These are phyloP conservation scores for Ochlodes sylvanus DNA, from an alignment of 2,888 invertebrate species.

Conservation along the genomic window DNA sequence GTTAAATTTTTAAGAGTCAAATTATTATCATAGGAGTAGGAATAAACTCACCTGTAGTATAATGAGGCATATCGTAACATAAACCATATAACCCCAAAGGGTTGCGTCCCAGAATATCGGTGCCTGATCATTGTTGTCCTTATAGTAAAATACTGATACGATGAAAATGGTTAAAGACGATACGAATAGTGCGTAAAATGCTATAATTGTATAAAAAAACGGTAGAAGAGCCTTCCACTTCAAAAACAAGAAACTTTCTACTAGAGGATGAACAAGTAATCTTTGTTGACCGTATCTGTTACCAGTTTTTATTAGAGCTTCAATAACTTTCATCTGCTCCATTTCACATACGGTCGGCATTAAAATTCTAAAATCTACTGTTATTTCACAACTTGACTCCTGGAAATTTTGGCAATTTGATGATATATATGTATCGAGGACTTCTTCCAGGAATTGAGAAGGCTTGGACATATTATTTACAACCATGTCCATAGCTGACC, in stretches of 20 bases:
- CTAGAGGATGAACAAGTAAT: slow-evolving; percentile 82
- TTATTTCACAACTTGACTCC: slow-evolving; percentile 73
- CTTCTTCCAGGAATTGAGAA: slow-evolving; percentile 78
- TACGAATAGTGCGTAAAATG: slow-evolving; percentile 78
- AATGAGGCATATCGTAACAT: slow-evolving; percentile 65
- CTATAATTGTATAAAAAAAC: slow-evolving; percentile 82
- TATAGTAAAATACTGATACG: slow-evolving; percentile 76
- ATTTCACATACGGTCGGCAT: slow-evolving; percentile 73
- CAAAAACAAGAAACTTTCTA: slow-evolving; percentile 83
- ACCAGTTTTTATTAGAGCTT: slow-evolving; percentile 81
- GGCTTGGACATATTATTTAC: slow-evolving; percentile 81
- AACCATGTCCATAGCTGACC: slow-evolving; percentile 81
- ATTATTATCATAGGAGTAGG: background rate
- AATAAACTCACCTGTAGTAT: slow-evolving; percentile 68
- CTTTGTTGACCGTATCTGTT: slow-evolving; percentile 76
- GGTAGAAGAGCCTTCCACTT: slow-evolving; percentile 84
- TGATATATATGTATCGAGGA: slow-evolving; percentile 80
- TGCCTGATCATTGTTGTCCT: slow-evolving; percentile 59
- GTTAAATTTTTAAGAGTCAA: no score
- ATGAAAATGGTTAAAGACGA: slow-evolving; percentile 77
- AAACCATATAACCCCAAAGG: slow-evolving; percentile 71
- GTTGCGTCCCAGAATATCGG: slow-evolving; percentile 61
- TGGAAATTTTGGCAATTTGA: slow-evolving; percentile 73
- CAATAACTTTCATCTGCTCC: slow-evolving; percentile 84
- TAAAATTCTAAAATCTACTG: slow-evolving; percentile 78